Base-by-base conservation (phyloP, 2,113 vertebrate genomes). In the Bubo blakistoni region DNA sequence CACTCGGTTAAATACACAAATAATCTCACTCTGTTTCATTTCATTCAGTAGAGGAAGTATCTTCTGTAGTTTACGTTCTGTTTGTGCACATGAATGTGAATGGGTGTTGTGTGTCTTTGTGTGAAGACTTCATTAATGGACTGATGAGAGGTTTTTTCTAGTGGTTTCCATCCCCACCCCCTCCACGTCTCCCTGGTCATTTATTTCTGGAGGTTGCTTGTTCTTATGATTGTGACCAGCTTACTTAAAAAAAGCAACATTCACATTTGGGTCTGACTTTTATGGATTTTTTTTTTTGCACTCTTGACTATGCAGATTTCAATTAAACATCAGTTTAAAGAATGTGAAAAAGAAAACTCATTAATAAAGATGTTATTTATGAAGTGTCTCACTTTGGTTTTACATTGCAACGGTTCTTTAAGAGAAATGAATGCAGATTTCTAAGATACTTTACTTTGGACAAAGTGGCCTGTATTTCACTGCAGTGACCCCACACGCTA, bases 331-430 rank as follows among this genome's bases (percentile, higher is more conserved):
- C 67, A 88, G 78, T 90, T 91, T 49, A 94, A 92, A 85, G 89
- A 95, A 92, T 86, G 88, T 97, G 93, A 92, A 88, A 90, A 93
- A 88, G 67, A 93, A 85, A 95, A 67, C n/a, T 81, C 38, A 30
- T 96, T 74, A 94, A 93, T 97, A 97, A 97, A 86, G 62, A 78
- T 94, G 54, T 85, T 95, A 81, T 95, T 97, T 96, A 92, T 92
- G 38, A 74, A 72, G 57, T 18, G 81, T 95, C 79, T 97, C 47
- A 26, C 51, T 71, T 88, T 71, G 71, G 9, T 96, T 96, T 95
- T 92, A 49, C 66, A 61, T 79, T 32, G 9, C 62, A 81, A 34
- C 30, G 78, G 54, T 58, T 93, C 88, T 58, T 91, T 78, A 73
- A 71, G 38, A 54, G 9, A 89, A 66, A 70, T 15, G 3, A 92